Base-by-base conservation (phyloP, 2,113 vertebrate genomes). In the Monarcha castaneiventris region DNA sequence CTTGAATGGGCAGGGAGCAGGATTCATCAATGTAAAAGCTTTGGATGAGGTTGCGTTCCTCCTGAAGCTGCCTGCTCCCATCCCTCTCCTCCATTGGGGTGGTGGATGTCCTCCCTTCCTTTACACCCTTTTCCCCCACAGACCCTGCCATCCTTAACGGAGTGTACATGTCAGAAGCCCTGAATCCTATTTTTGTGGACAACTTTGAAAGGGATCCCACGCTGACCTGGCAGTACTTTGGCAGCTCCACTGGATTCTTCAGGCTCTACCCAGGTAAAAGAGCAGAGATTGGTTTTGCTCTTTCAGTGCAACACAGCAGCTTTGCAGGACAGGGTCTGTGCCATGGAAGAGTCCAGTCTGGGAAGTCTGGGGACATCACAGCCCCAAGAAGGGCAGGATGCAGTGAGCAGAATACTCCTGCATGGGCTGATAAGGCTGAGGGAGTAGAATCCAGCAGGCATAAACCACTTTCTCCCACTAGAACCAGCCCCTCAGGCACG, bases 171-270 rank as follows among this genome's bases (percentile, higher is more conserved):
- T 99, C 99, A 8, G 99, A 99, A 97, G 99, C 98, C 49, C 96
- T 99, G 93, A 99, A 99, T 61, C 97, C 99, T 7, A 84, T 99
- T 67, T 99, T 99, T 75, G 98, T 99, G 67, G 98, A 99, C 52
- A 99, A 99, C 97, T 99, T 99, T 52, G 98, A 98, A 95, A 98
- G 98, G 95, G 99, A 99, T 89, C 99, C 99, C 6, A 99, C 99
- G 0, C 97, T 99, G 81, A 99, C 99, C 44, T 99, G 99, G 99
- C 99, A 99, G 84, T 99, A 99, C 95, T 99, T 99, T 52, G 99
- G 99, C 95, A 99, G 99, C 35, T 97, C 99, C n/a, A 98, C 99
- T 0, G 99, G 99, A 54, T 99, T 99, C 97, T 99, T 99, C 97
- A 98, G 99, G 82, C 98, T 99, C n/a, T 99, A 99, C 73, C 99